Evolutionary conservation across 2,797 vertebrate species (phyloP).

Genomic region (Cichlasoma orientale): DNA sequence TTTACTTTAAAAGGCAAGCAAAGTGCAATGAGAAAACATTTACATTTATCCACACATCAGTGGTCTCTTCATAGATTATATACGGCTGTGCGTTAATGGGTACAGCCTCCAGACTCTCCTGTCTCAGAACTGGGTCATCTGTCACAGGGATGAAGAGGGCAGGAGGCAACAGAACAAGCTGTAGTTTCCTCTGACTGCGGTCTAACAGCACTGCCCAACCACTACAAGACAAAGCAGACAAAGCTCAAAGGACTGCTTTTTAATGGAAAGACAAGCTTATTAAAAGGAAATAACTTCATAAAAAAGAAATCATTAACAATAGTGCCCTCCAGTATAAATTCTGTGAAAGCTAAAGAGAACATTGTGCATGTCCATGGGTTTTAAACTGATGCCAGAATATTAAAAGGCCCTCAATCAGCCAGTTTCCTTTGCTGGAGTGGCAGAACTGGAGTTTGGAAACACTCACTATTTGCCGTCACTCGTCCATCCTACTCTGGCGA

Average conservation of each 20-base stretch:
- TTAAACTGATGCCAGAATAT: background rate
- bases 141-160: constrained; percentile 89
- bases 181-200: constrained; percentile 92
- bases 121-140: constrained; percentile 83
- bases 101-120: constrained; percentile 85
- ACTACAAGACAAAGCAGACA: constrained; percentile 68
- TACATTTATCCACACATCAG: constrained; percentile 80
- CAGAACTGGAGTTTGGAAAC: background rate
- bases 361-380: fast-evolving
- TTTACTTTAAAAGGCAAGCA: background rate
- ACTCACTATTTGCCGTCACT: constrained; percentile 93
- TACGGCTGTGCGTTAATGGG: constrained; percentile 87
- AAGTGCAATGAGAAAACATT: background rate
- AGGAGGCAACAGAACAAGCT: constrained; percentile 90
- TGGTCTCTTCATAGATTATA: constrained; percentile 94
- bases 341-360: background rate
- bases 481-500: constrained; percentile 96
- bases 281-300: background rate
- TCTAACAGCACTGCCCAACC: constrained; percentile 97
- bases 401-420: background rate
- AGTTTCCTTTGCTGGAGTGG: background rate
- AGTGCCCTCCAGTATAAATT: background rate
- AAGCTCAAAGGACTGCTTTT: background rate
- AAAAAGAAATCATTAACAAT: background rate
- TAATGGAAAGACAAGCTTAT: background rate